A percentile compares a stretch with the other conserved stretches of the same genome.
These are phyloP conservation scores for Tolmerus cingulatus DNA, from an alignment of 2,888 invertebrate genomes.

Conservation along the genomic window DNA sequence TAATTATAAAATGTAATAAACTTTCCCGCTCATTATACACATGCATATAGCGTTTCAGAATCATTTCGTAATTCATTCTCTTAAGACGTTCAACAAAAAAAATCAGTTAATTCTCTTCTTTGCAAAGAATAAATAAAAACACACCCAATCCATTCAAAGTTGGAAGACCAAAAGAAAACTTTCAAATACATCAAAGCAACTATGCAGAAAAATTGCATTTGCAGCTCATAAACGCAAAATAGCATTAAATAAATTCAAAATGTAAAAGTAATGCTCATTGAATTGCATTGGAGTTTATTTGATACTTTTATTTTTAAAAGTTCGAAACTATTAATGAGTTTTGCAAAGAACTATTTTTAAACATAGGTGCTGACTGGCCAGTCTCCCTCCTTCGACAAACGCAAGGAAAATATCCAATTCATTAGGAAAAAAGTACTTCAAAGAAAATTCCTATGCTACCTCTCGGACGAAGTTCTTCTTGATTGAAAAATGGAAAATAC, in stretches of 20 bases:
- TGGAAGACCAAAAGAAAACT: neutral
- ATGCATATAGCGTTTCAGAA: no score
- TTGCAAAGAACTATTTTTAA: neutral
- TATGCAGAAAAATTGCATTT: neutral
- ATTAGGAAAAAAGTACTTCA: neutral
- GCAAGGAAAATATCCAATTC: neutral
- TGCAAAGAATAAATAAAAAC: no score
- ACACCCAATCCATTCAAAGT: neutral
- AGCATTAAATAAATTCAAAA: neutral
- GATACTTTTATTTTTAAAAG: neutral
- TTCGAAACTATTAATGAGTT: neutral
- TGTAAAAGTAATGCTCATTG: neutral
- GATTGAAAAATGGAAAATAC: neutral
- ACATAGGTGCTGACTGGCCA: neutral
- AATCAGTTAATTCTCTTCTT: no score
- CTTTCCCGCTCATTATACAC: no score
- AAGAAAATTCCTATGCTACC: neutral
- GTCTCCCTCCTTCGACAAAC: neutral
- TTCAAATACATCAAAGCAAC: neutral
- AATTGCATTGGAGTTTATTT: neutral
- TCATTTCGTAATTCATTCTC: no score
- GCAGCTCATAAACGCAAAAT: neutral
- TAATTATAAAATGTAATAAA: no score
- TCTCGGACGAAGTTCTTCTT: neutral
- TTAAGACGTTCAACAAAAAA: no score